These are phyloP conservation scores for Pseudeuparius sepicola DNA, from an alignment of 2,888 invertebrate genomes.

Conservation along the genomic window DNA sequence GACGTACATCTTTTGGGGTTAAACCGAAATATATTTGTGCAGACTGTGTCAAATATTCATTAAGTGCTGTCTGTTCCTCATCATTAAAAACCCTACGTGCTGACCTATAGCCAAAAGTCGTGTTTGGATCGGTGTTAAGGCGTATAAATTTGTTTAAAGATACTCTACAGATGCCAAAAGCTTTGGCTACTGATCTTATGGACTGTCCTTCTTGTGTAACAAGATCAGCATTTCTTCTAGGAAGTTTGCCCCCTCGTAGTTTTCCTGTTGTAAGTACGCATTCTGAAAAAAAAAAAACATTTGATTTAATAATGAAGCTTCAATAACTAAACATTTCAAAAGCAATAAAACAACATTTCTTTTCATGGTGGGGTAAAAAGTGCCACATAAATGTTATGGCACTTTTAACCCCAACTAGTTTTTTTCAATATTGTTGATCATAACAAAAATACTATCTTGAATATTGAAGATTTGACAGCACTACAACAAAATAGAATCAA, in stretches of 20 bases:
- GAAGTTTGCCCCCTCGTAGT: constrained; percentile 6
- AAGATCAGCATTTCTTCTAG: constrained; percentile 5
- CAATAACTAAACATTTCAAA: neutral
- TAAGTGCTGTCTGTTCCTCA: constrained; percentile 8
- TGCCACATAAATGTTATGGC: constrained; percentile 4
- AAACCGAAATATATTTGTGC: constrained; percentile 14
- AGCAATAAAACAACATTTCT: constrained; percentile 1
- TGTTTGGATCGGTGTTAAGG: constrained; percentile 5
- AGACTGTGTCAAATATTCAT: constrained; percentile 13
- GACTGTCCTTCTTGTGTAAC: constrained; percentile 7
- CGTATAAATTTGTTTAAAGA: constrained; percentile 10
- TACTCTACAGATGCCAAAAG: constrained; percentile 6
- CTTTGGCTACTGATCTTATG: constrained; percentile 6
- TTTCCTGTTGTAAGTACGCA: constrained; percentile 4
- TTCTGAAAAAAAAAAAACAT: constrained; percentile 7
- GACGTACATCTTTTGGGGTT: constrained; percentile 11
- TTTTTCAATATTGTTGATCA: constrained; percentile 4
- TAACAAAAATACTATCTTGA: constrained; percentile 6
- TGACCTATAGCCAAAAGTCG: constrained; percentile 11
- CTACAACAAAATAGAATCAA: constrained; percentile 1
- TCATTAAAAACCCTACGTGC: constrained; percentile 7
- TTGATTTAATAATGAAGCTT: constrained; percentile 5
- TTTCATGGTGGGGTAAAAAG: constrained; percentile 5
- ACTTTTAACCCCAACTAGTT: constrained; percentile 9
- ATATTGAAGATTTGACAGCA: constrained; percentile 2